Base-by-base conservation (phyloP, 2,888 invertebrate species). In the Agrotis ipsilon region DNA sequence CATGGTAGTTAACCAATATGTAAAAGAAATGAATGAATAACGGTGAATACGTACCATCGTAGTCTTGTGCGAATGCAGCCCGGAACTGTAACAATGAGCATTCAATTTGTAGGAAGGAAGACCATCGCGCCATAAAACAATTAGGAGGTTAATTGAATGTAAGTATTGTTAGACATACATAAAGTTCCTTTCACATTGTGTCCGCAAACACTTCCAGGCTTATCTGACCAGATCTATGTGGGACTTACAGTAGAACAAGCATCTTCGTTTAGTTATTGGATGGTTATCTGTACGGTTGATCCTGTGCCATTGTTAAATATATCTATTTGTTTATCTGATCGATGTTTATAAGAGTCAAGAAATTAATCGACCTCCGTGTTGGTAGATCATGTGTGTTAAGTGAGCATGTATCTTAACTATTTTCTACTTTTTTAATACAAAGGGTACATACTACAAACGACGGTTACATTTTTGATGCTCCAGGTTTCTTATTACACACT, bases 41-140 rank as follows among this genome's bases (percentile, higher is more conserved):
- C 84, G 77, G 84, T 80, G 52, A 64, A 66, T 76, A 84, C 95
- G 92, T 88, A 96, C 96, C 96, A 88, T 96, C 96, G 87, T 96
- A 96, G 88, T 96, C 96, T 94, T 96, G 96, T 78, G 95, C 91
- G 87, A 91, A 87, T 79, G 87, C 92, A 73, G 91, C 86, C 82
- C 88, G 92, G 81, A 95, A 87, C 96, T 96, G 96, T 81, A 96
- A 96, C 94, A 96, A 95, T 91, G 90, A 92, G 88, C 92, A 93
- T 94, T 91, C 87, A 91, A 83, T 84, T 82, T 90, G 87, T 86
- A 90, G 89, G 89, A 89, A 90, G 91, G 91, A 91, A 89, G 84
- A 86, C 73, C 75, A 84, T 86, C 86, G 86, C 80, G 81, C 86
- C 89, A 91, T 90, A 90, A 91, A 89, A 88, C 88, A 89, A 88